Base-by-base conservation (phyloP, 2,888 invertebrate genomes). In the Habrosyne pyritoides region DNA sequence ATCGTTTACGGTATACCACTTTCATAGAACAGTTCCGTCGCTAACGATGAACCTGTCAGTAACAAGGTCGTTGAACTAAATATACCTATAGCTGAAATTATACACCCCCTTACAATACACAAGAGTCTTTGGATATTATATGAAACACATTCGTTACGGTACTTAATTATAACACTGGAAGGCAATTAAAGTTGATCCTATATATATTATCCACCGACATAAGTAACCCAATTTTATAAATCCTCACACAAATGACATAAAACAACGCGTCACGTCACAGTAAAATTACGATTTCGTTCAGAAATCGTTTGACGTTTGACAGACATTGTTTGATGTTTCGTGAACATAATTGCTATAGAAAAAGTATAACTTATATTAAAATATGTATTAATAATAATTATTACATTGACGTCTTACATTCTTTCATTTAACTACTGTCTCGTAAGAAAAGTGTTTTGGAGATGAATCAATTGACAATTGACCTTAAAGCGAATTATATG, bases 21-120 rank as follows among this genome's bases (percentile, higher is more conserved):
- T 89, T 91, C 88, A 85, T 91, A 86, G 82, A 88, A 83, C 79
- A 86, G 79, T 87, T 86, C 82, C 84, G 87, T 86, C 80, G 87
- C 86, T 81, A 79, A 87, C 86, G 89, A 91, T 91, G 91, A 89
- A 91, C 92, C 92, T 92, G 92, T 91, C 92, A 92, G 91, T 84
- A 92, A 89, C 91, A 92, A 92, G 92, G 92, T 92, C 92, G 89
- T 86, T 92, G 92, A 92, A 92, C 92, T 91, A 91, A 91, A 92
- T 92, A 89, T 91, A 91, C 89, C 86, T 90, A 88, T 81, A 83
- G 77, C 78, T 83, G 80, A 81, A 82, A 81, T 78, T 81, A 80
- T 78, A 83, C 79, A 84, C 81, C 71, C 73, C 75, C 72, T 71
- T 61, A 59, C 64, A 71, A 69, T 68, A 76, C 77, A 77, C 75